Evolutionary conservation across 2,113 vertebrate genomes (phyloP).

Genomic region (Ophthalmolycus amberensis): DNA sequence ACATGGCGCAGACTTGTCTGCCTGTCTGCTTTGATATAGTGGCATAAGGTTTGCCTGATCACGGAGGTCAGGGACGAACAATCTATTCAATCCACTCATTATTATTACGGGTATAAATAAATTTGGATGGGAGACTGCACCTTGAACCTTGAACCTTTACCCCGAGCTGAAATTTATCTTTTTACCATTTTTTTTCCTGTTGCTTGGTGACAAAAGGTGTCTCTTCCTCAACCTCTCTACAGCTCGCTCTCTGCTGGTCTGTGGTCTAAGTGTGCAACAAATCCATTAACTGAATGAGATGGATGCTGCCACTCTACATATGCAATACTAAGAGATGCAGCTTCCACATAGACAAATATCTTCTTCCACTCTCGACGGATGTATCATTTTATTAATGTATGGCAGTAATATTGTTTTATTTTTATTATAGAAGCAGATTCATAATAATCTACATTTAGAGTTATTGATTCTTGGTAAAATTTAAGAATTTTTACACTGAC

Average conservation of each 20-base stretch:
- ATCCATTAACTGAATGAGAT: conserved; percentile 89
- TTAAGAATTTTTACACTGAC: background rate
- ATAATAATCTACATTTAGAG: background rate
- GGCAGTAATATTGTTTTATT: background rate
- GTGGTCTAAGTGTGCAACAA: conserved; percentile 69
- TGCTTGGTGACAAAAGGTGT: conserved; percentile 68
- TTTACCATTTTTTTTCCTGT: conserved; percentile 60
- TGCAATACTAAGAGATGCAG: conserved; percentile 78
- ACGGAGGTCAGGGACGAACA: conserved; percentile 88
- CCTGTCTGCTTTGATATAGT: conserved; percentile 78
- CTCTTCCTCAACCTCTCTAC: conserved; percentile 36
- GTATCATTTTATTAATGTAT: background rate
- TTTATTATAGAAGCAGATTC: background rate
- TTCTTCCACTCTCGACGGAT: background rate
- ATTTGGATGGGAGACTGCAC: conserved; percentile 89
- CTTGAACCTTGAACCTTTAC: conserved; percentile 92
- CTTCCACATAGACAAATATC: conserved; percentile 78
- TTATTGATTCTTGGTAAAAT: background rate
- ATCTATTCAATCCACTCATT: conserved; percentile 89
- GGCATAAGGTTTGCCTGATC: conserved; percentile 83
- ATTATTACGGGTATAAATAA: conserved; percentile 97
- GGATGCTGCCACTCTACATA: conserved; percentile 67
- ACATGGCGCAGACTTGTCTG: conserved; percentile 58
- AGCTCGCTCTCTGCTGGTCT: conserved; percentile 31
- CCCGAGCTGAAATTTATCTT: conserved; percentile 84